A percentile compares a stretch with the other conserved stretches of the same genome.
phyloP scores from a whole-genome alignment of 1,140 invertebrate genomes.

The Leptonema lineaticorne region DNA sequence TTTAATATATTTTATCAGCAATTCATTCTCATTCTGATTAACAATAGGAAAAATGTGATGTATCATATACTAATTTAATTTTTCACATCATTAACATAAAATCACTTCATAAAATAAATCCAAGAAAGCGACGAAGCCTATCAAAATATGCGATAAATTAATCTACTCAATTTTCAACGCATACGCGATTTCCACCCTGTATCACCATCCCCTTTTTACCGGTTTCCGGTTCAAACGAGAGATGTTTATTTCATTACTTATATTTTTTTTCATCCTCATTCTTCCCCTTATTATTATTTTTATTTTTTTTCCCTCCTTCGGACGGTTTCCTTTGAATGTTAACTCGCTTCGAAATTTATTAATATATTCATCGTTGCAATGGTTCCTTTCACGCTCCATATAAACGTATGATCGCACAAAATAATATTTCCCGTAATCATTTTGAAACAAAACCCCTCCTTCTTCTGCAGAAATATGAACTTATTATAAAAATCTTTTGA shows the following conservation, averaged over 20 bases:
- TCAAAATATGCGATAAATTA: slow-evolving; percentile 11
- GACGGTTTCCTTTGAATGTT: slow-evolving; percentile 6
- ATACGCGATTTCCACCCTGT: slow-evolving; percentile 7
- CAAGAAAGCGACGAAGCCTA: neutral
- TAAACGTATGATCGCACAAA: neutral
- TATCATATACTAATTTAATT: too few relatives aligned
- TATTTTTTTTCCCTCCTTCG: neutral
- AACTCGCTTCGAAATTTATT: slow-evolving; percentile 13
- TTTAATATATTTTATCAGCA: too few relatives aligned
- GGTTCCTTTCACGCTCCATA: neutral
- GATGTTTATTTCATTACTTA: slow-evolving; percentile 18
- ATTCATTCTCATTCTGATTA: too few relatives aligned
- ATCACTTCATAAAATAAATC: too few relatives aligned
- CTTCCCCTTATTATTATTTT: too few relatives aligned
- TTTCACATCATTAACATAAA: too few relatives aligned
- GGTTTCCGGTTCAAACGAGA: neutral
- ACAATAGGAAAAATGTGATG: too few relatives aligned
- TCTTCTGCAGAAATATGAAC: too few relatives aligned
- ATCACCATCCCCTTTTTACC: slow-evolving; percentile 2
- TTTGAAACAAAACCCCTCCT: too few relatives aligned
- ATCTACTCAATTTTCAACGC: slow-evolving; percentile 14
- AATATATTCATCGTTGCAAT: slow-evolving; percentile 15
- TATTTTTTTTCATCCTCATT: too few relatives aligned
- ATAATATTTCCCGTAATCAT: slow-evolving; percentile 6
- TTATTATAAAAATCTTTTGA: too few relatives aligned